These are phyloP conservation scores for Watsonalla cultraria DNA, from an alignment of 2,888 invertebrate species.

Conservation along the genomic window DNA sequence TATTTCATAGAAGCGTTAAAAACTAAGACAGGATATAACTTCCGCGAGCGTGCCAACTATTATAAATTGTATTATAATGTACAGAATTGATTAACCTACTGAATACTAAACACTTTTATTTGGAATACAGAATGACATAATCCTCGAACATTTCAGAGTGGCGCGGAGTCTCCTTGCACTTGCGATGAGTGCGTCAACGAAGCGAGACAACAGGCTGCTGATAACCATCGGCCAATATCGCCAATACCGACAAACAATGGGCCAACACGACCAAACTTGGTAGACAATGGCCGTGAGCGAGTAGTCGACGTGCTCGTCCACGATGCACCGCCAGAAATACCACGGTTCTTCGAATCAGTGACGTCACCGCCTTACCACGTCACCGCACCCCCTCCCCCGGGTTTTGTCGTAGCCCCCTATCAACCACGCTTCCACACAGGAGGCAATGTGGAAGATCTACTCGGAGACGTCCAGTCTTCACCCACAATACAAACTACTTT, in stretches of 20 bases:
- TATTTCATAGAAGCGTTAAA: not conserved
- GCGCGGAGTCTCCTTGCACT: constrained; percentile 63
- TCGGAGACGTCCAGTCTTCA: constrained; percentile 82
- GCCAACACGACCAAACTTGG: constrained; percentile 38
- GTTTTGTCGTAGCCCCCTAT: constrained; percentile 63
- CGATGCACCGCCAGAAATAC: constrained; percentile 61
- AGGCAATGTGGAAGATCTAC: constrained; percentile 83
- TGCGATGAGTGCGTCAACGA: constrained; percentile 66
- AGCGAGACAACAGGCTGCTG: constrained; percentile 21
- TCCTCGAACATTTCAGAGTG: constrained; percentile 53
- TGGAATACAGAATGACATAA: not conserved
- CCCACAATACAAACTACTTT: constrained; percentile 65
- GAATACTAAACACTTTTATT: not conserved
- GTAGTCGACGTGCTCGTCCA: constrained; percentile 69
- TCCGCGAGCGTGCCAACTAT: not conserved
- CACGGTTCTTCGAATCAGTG: constrained; percentile 66
- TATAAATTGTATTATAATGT: not conserved
- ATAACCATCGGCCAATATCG: constrained; percentile 15
- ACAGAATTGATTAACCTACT: not conserved
- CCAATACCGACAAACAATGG: constrained; percentile 35
- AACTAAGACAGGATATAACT: not conserved
- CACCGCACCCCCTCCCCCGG: constrained; percentile 56
- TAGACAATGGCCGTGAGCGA: constrained; percentile 52
- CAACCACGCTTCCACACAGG: constrained; percentile 74
- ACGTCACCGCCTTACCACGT: constrained; percentile 62